phyloP scores from a whole-genome alignment of 92 coral and sea anemone genomes.

The Metridium senile region DNA sequence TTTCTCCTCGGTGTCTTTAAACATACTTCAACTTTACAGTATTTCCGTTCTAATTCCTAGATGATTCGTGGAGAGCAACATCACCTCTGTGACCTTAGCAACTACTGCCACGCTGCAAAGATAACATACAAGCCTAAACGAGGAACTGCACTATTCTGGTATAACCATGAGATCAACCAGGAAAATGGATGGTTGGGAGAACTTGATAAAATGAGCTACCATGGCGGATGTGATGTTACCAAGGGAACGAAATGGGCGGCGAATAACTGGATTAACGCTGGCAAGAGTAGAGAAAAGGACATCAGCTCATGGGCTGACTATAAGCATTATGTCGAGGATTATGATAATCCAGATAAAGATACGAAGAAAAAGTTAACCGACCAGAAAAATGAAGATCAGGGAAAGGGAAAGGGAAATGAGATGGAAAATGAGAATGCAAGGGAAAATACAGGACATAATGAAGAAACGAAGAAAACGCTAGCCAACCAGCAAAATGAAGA shows the following conservation, averaged over 20 bases:
- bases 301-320: constrained; percentile 56
- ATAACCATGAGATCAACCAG: constrained; percentile 80
- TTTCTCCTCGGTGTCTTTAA: too few species aligned
- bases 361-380: not conserved
- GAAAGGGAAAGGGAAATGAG: not conserved
- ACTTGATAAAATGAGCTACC: constrained; percentile 75
- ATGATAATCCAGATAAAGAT: not conserved
- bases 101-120: constrained; percentile 76
- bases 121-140: constrained; percentile 83
- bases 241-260: constrained; percentile 98
- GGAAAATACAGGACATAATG: not conserved
- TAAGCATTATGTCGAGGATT: not conserved
- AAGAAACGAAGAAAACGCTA: not conserved
- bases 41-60: too few species aligned
- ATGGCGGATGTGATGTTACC: constrained; percentile 97
- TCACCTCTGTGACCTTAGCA: constrained; percentile 73
- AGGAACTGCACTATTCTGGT: constrained; percentile 94
- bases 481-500: not conserved
- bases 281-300: constrained; percentile 62
- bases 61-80: not conserved
- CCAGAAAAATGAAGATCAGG: not conserved
- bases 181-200: constrained; percentile 92
- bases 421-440: not conserved
- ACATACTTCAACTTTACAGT: too few species aligned
- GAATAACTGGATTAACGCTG: constrained; percentile 91